Base-by-base conservation (phyloP, 2,797 vertebrate genomes). In the Enteromius unitaeniatus region DNA sequence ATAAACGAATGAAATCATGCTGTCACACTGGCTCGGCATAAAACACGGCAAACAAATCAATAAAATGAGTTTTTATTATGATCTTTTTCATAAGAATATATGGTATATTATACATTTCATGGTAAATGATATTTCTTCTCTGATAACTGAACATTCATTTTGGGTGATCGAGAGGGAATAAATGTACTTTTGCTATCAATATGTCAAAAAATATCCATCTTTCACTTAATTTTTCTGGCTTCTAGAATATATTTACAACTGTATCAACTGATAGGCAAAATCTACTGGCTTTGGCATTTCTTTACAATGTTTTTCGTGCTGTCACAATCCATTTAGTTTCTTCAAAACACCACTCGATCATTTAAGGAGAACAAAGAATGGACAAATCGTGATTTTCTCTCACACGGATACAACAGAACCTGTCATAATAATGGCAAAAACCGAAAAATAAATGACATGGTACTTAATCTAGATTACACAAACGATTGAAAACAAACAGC, bases 121-220 rank as follows among this genome's bases (percentile, higher is more conserved):
- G 76, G 78, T 90, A 83, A 89, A 89, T 89, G 89, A 87, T 83
- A 89, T 87, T 86, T 37, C 51, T 86, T 90, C 77, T 82, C 88
- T 92, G 83, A 85, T 92, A 92, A 89, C 85, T 85, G 87, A 84
- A 85, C 77, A 89, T 91, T 89, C 89, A 92, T 89, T 55, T 79
- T 73, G 51, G 91, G 85, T 78, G 87, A 90, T 64, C 89, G 82
- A 91, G 89, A 91, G 89, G 91, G 91, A 94, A 93, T 93, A 91
- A 92, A 92, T 90, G 88, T 91, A 91, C 88, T 88, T 91, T 89
- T 83, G 65, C 78, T 87, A 78, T 72, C 82, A 84, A 88, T 85
- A 86, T 47, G 34, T 83, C 90, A 93, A 91, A 95, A 95, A 95
- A 94, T 94, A 95, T 70, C 23, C 89, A 90, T 84, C 14, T 75